Conservation (phyloP, 2,113 vertebrate genomes). For the Pterocles burchelli region DNA sequence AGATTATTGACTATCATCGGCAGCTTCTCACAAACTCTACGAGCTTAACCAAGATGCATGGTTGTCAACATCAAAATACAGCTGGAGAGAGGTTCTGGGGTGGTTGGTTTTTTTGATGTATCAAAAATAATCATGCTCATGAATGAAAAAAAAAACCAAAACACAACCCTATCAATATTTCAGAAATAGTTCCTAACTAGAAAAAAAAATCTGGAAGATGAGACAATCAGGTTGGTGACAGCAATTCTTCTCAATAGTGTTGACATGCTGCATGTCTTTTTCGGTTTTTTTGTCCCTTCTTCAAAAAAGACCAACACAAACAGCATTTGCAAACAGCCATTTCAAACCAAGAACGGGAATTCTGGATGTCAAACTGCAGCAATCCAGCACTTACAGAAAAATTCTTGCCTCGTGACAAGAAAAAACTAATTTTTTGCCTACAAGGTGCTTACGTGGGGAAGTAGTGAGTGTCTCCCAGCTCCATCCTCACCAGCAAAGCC, state of each 20-base stretch:
- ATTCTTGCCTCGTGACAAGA: background rate
- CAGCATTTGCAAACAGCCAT: constrained; percentile 16
- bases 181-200: background rate
- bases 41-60: constrained; percentile 3
- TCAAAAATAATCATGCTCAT: background rate
- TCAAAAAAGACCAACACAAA: constrained; percentile 15
- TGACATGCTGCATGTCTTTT: background rate
- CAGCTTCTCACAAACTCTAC: background rate
- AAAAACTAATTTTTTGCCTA: background rate
- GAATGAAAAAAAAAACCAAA: background rate
- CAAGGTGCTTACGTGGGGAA: background rate
- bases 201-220: background rate
- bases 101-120: background rate
- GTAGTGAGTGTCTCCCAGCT: accelerated
- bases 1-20: constrained; percentile 27
- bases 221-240: background rate
- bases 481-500: accelerated
- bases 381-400: background rate
- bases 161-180: background rate
- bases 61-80: background rate
- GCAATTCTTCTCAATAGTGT: constrained; percentile 8
- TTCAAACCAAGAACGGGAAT: background rate
- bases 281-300: background rate
- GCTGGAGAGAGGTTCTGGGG: background rate
- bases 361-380: background rate